Evolutionary conservation across 2,797 vertebrate species (phyloP).

Genomic region (Acanthurus lineatus): DNA sequence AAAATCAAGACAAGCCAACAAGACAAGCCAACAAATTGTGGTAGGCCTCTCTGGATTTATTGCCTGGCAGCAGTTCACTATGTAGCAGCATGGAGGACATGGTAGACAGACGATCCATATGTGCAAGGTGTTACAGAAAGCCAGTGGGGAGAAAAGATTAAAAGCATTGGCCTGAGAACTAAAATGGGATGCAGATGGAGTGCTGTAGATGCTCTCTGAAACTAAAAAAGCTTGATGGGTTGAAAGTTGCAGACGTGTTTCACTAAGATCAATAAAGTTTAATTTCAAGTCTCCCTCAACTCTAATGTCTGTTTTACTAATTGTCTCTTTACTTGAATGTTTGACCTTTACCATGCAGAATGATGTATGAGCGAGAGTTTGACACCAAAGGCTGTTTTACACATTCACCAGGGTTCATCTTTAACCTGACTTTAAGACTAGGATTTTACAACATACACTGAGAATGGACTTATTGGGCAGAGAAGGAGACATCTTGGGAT

Average conservation of each 20-base stretch:
- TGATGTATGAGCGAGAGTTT: conserved; percentile 10
- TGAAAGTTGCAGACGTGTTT: conserved; percentile 15
- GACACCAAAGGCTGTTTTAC: conserved; percentile 1
- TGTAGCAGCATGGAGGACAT: conserved; percentile 18
- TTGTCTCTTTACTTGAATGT: conserved; percentile 6
- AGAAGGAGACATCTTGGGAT: no score
- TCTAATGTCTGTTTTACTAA: conserved; percentile 1
- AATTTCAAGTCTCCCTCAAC: conserved; percentile 7
- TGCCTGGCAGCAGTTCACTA: conserved; percentile 32
- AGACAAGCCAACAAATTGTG: conserved; percentile 15
- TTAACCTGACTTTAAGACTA: not conserved
- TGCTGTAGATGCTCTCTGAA: not conserved
- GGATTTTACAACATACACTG: not conserved
- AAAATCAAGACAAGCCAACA: conserved; percentile 34
- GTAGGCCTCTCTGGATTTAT: conserved; percentile 27
- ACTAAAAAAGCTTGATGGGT: conserved; percentile 14
- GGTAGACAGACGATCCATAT: conserved; percentile 35
- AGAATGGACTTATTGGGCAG: no score
- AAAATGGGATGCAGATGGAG: conserved; percentile 3
- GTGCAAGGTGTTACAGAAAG: conserved; percentile 37
- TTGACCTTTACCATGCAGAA: conserved; percentile 19
- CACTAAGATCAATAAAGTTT: conserved; percentile 19
- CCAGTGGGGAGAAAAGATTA: conserved; percentile 3
- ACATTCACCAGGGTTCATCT: not conserved
- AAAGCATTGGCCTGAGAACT: conserved; percentile 11